Evolutionary conservation across 2,113 vertebrate genomes (phyloP).

Genomic region (Pollachius pollachius): DNA sequence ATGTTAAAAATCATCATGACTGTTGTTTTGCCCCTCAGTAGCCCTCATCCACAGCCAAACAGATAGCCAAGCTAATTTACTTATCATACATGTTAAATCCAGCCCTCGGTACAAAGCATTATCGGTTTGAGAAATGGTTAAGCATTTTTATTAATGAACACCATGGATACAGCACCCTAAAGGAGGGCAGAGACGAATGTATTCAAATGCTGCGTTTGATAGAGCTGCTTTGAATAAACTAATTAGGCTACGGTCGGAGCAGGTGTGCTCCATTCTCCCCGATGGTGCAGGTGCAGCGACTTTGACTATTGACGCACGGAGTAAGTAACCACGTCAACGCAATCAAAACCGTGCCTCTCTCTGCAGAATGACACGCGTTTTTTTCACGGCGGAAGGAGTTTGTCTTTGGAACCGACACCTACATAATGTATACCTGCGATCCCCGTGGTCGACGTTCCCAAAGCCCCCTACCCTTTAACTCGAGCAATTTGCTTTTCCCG

Average conservation of each 20-base stretch:
- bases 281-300: conserved; percentile 60
- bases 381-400: too few species aligned
- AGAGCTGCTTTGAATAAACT: conserved; percentile 55
- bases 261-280: conserved; percentile 50
- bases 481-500: conserved; percentile 56
- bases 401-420: background rate
- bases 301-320: conserved; percentile 38
- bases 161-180: conserved; percentile 8
- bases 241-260: conserved; percentile 55
- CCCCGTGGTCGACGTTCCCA: conserved; percentile 52
- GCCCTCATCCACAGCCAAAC: conserved; percentile 31
- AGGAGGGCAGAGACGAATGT: conserved; percentile 40
- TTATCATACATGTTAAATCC: conserved; percentile 58
- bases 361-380: too few species aligned
- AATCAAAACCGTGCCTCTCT: conserved; percentile 20
- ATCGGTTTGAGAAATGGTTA: too few species aligned
- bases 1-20: conserved; percentile 55
- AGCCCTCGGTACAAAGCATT: too few species aligned
- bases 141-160: background rate
- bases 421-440: background rate
- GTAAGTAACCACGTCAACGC: conserved; percentile 46
- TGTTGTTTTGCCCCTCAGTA: conserved; percentile 12
- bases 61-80: conserved; percentile 44
- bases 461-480: conserved; percentile 56
- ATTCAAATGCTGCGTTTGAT: conserved; percentile 36